Conservation (phyloP, 1,140 invertebrate genomes). For the Scylla paramamosain region DNA sequence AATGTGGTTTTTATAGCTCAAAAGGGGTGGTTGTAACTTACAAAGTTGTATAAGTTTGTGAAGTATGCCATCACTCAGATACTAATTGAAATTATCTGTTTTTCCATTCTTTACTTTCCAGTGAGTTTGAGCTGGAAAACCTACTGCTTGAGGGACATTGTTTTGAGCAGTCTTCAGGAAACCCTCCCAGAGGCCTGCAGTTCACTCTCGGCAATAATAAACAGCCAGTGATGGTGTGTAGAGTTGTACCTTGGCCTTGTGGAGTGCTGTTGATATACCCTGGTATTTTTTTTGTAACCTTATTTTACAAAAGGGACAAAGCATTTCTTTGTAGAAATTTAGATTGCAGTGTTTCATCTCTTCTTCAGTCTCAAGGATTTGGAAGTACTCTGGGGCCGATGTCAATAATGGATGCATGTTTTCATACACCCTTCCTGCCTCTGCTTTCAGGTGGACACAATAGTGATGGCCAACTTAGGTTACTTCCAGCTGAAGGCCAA, state of each 20-base stretch:
- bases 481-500: slow-evolving; percentile 99
- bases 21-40: too few species aligned
- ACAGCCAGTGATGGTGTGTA: slow-evolving; percentile 79
- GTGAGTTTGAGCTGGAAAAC: slow-evolving; percentile 94
- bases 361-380: too few species aligned
- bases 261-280: too few species aligned
- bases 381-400: too few species aligned
- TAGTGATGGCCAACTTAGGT: slow-evolving; percentile 99
- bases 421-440: neutral
- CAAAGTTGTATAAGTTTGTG: too few species aligned
- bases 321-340: too few species aligned
- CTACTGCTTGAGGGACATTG: slow-evolving; percentile 97
- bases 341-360: too few species aligned
- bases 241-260: slow-evolving; percentile 27
- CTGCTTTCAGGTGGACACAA: slow-evolving; percentile 90
- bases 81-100: slow-evolving; percentile 98
- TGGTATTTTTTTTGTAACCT: too few species aligned
- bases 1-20: too few species aligned
- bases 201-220: slow-evolving; percentile 90
- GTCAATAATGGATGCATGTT: too few species aligned
- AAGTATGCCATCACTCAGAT: slow-evolving; percentile 81
- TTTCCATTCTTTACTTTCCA: slow-evolving; percentile 77
- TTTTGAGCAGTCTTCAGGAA: slow-evolving; percentile 94
- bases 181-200: slow-evolving; percentile 97
- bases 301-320: too few species aligned